phyloP scores from a whole-genome alignment of 2,888 invertebrate species.

The Thelaira solivaga region DNA sequence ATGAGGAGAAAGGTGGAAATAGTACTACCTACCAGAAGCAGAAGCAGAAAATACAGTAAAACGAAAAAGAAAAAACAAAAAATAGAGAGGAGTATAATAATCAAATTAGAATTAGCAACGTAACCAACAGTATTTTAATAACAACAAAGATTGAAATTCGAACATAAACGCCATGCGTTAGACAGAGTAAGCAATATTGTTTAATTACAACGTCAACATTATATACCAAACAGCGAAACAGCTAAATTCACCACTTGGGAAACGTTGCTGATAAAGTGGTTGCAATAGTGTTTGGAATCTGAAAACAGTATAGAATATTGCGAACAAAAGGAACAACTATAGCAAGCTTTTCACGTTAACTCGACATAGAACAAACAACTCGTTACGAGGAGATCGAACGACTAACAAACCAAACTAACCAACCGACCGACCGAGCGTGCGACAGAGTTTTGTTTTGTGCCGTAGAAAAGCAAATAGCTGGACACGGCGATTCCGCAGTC shows the following conservation, averaged over 20 bases:
- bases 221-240: neutral
- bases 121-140: slow-evolving; percentile 57
- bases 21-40: neutral
- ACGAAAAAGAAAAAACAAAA: slow-evolving; percentile 15
- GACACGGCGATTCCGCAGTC: slow-evolving; percentile 74
- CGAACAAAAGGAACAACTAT: slow-evolving; percentile 35
- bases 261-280: slow-evolving; percentile 27
- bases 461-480: slow-evolving; percentile 59
- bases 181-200: slow-evolving; percentile 40
- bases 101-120: slow-evolving; percentile 59
- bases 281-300: slow-evolving; percentile 31
- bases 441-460: slow-evolving; percentile 46
- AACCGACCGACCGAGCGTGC: slow-evolving; percentile 37
- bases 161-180: slow-evolving; percentile 5
- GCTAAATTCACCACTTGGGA: slow-evolving; percentile 26
- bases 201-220: slow-evolving; percentile 49
- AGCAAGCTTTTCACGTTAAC: slow-evolving; percentile 20
- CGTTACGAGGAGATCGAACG: slow-evolving; percentile 39
- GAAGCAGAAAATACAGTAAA: slow-evolving; percentile 27
- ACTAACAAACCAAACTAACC: neutral
- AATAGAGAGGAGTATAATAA: slow-evolving; percentile 11
- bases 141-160: neutral
- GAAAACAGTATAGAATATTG: neutral
- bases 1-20: neutral
- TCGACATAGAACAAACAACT: slow-evolving; percentile 38